Evolutionary conservation across 2,888 invertebrate species (phyloP).

Genomic region (Leptothorax acervorum): DNA sequence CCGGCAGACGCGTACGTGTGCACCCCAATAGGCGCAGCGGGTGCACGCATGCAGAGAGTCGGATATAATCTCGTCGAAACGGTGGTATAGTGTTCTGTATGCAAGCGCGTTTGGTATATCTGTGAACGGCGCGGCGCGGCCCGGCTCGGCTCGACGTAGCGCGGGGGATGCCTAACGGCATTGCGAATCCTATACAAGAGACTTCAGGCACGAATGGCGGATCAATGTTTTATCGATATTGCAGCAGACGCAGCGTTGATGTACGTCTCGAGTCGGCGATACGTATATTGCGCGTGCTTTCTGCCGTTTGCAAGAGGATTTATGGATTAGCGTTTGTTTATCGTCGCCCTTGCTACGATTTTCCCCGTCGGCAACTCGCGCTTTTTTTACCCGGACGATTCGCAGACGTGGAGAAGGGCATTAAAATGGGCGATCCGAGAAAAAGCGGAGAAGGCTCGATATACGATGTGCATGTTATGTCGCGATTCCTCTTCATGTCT

Average conservation of each 20-base stretch:
- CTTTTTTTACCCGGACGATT: slow-evolving; percentile 57
- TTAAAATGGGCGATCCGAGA: slow-evolving; percentile 62
- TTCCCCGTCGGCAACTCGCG: slow-evolving; percentile 62
- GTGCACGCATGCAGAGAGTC: slow-evolving; percentile 66
- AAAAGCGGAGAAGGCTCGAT: slow-evolving; percentile 26
- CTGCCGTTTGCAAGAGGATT: slow-evolving; percentile 80
- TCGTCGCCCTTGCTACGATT: slow-evolving; percentile 76
- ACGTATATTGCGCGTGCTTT: slow-evolving; percentile 79
- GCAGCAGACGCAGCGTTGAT: slow-evolving; percentile 78
- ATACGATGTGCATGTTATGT: slow-evolving; percentile 12
- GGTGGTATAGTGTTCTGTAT: slow-evolving; percentile 66
- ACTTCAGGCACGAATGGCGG: slow-evolving; percentile 81
- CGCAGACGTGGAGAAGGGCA: slow-evolving; percentile 44
- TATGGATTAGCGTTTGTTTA: slow-evolving; percentile 82
- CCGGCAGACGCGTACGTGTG: slow-evolving; percentile 62
- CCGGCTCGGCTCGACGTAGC: slow-evolving; percentile 43
- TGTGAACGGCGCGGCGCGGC: slow-evolving; percentile 45
- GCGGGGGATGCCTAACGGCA: slow-evolving; percentile 71
- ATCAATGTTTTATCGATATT: slow-evolving; percentile 83
- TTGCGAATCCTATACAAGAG: slow-evolving; percentile 79
- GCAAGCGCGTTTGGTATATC: slow-evolving; percentile 65
- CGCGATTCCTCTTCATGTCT: slow-evolving; percentile 28
- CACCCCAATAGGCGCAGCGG: slow-evolving; percentile 48
- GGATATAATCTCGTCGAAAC: slow-evolving; percentile 71
- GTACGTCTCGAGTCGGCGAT: slow-evolving; percentile 75